Percentiles rank a stretch among this genome's conserved stretches.
Evolutionary conservation across 2,888 invertebrate genomes (phyloP).

Genomic region (Chouioia cunea): DNA sequence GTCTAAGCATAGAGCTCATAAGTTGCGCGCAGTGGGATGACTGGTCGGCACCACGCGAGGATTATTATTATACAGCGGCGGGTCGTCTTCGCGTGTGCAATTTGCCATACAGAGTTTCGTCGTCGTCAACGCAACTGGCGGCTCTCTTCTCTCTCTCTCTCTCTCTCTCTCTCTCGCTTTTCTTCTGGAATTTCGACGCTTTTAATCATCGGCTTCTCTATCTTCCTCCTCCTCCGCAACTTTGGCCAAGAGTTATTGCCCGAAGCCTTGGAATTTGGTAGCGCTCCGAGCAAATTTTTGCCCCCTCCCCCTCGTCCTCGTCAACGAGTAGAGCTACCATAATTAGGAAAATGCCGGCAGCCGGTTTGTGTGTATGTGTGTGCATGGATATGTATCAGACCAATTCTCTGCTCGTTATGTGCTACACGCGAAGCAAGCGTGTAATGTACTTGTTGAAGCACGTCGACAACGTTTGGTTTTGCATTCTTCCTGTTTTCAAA

Average conservation of each 20-base stretch:
- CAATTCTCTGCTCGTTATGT: conserved; percentile 25
- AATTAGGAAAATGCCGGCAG: conserved; percentile 35
- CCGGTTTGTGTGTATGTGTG: no score
- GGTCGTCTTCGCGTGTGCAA: conserved; percentile 12
- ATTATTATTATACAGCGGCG: not conserved
- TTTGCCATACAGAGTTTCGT: conserved; percentile 7
- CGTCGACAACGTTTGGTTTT: not conserved
- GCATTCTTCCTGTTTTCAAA: not conserved
- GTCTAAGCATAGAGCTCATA: conserved; percentile 35
- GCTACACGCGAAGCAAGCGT: conserved; percentile 14
- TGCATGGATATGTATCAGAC: not conserved
- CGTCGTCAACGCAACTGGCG: no score
- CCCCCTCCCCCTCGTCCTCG: not conserved
- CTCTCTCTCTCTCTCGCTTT: not conserved
- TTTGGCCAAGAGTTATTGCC: no score
- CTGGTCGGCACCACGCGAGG: not conserved
- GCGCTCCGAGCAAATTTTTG: no score
- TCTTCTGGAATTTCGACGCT: conserved; percentile 29
- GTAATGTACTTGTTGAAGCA: not conserved
- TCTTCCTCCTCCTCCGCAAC: not conserved
- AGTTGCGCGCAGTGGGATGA: conserved; percentile 8
- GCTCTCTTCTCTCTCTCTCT: not conserved
- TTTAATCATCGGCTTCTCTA: conserved; percentile 19
- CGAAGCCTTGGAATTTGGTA: no score
- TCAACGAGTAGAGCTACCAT: conserved; percentile 8